phyloP scores from a whole-genome alignment of 2,888 invertebrate genomes.

The Drosophila setosimentum region DNA sequence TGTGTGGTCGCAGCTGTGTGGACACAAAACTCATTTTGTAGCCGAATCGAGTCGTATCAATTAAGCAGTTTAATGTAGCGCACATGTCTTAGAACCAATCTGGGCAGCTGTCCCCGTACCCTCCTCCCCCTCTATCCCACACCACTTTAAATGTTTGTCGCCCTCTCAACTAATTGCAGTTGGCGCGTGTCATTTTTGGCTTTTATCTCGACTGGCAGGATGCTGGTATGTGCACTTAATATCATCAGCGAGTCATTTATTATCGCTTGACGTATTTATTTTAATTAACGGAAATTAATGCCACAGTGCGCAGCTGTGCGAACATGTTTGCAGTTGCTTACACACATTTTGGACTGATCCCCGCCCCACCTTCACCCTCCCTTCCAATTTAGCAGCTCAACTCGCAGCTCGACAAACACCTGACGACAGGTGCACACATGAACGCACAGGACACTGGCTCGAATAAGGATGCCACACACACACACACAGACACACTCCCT shows the following conservation, averaged over 20 bases:
- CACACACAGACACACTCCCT: slow-evolving; percentile 12
- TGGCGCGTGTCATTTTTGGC: slow-evolving; percentile 37
- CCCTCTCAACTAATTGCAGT: slow-evolving; percentile 59
- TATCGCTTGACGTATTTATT: slow-evolving; percentile 81
- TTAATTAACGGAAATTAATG: slow-evolving; percentile 81
- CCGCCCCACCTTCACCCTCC: not conserved
- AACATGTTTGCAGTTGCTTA: slow-evolving; percentile 72
- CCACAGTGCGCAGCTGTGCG: slow-evolving; percentile 73
- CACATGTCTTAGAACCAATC: slow-evolving; percentile 19
- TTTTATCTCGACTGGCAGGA: slow-evolving; percentile 32
- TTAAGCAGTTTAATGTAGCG: slow-evolving; percentile 58
- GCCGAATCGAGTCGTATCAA: slow-evolving; percentile 50
- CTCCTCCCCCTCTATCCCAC: not conserved
- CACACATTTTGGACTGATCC: slow-evolving; percentile 57
- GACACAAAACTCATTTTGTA: slow-evolving; percentile 56
- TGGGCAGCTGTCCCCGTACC: not conserved
- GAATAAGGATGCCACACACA: slow-evolving; percentile 51
- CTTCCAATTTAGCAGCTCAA: not conserved
- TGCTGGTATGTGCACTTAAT: slow-evolving; percentile 62
- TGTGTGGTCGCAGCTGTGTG: slow-evolving; percentile 30
- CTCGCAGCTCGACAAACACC: slow-evolving; percentile 42
- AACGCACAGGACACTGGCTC: slow-evolving; percentile 55
- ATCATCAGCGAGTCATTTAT: slow-evolving; percentile 76
- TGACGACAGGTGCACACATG: slow-evolving; percentile 57
- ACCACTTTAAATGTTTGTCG: slow-evolving; percentile 26